Conservation (phyloP, 2,797 vertebrate species). For the Morus bassanus region DNA sequence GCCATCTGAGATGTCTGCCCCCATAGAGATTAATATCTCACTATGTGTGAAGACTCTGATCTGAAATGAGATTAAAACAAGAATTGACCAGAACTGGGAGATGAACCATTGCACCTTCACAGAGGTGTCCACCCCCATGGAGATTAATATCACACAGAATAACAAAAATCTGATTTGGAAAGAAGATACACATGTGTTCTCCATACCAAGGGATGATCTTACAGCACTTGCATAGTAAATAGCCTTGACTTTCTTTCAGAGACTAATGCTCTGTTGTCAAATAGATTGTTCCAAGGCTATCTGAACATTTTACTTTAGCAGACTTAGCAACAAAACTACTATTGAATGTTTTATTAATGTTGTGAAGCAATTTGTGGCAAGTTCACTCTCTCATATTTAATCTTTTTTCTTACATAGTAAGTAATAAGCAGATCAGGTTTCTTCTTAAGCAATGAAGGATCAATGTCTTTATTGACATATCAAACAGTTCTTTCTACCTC, state of each 20-base stretch:
- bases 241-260: background rate
- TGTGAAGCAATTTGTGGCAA: background rate
- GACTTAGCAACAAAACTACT: background rate
- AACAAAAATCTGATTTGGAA: constrained; percentile 42
- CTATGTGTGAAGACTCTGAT: constrained; percentile 9
- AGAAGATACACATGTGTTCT: background rate
- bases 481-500: background rate
- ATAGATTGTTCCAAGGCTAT: background rate
- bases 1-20: background rate
- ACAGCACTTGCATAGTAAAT: background rate
- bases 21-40: constrained; percentile 47
- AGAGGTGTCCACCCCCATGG: background rate
- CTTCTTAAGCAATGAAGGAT: background rate
- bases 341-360: constrained; percentile 6
- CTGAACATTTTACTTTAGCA: background rate
- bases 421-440: constrained; percentile 2
- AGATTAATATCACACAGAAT: constrained; percentile 27
- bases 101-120: constrained; percentile 11
- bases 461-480: background rate
- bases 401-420: background rate
- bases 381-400: constrained; percentile 19
- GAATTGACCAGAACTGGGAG: constrained; percentile 27
- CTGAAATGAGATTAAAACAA: constrained; percentile 54
- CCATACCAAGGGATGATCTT: background rate
- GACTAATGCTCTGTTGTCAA: background rate